phyloP scores from a whole-genome alignment of 2,113 vertebrate species.

The Cavia porcellus region DNA sequence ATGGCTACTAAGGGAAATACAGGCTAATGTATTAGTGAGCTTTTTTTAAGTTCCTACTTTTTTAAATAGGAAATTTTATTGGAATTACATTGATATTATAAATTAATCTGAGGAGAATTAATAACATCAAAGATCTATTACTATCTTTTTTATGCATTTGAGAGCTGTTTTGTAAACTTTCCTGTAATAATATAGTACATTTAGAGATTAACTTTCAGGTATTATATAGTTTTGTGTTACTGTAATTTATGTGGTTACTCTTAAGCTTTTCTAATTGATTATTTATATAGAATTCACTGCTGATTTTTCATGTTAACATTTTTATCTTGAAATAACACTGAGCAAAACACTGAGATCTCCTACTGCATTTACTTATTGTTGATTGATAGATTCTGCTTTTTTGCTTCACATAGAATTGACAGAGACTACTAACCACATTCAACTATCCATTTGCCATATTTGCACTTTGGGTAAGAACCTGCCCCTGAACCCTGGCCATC shows the following conservation, averaged over 20 bases:
- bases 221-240: neutral
- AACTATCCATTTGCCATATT: neutral
- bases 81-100: neutral
- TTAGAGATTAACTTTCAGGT: neutral
- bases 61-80: neutral
- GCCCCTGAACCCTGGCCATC: neutral
- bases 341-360: neutral
- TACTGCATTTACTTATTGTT: neutral
- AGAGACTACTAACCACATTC: neutral
- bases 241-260: neutral
- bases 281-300: neutral
- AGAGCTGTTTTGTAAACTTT: neutral
- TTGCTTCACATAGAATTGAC: neutral
- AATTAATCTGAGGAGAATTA: conserved; percentile 16
- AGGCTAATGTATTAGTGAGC: neutral
- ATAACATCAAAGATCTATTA: neutral
- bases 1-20: neutral
- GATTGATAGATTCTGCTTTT: neutral
- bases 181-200: neutral
- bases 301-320: neutral
- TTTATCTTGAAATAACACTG: conserved; percentile 33
- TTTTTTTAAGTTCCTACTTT: neutral
- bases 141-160: conserved; percentile 5
- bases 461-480: neutral
- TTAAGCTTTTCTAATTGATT: conserved; percentile 36